phyloP scores from a whole-genome alignment of 2,113 vertebrate genomes.

The Bubo scandiacus region DNA sequence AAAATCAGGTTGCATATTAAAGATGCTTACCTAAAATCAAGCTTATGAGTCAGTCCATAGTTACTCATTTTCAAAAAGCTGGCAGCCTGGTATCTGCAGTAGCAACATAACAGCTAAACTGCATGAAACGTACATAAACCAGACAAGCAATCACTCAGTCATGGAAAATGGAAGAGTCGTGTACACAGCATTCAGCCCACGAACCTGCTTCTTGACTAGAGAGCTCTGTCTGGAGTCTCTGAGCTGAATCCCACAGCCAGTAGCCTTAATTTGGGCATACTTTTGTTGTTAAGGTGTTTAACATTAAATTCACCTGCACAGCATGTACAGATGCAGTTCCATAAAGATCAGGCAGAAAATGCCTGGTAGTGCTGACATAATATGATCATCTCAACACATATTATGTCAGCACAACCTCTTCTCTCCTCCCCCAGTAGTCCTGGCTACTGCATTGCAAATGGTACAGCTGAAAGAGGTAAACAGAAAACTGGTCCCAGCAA shows the following conservation, averaged over 20 bases:
- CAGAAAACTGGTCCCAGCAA: neutral
- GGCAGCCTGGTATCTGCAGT: neutral
- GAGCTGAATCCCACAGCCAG: neutral
- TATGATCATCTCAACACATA: neutral
- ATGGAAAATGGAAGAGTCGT: neutral
- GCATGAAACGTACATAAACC: neutral
- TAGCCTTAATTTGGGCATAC: neutral
- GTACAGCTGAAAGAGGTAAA: neutral
- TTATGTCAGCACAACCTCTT: neutral
- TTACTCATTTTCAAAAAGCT: neutral
- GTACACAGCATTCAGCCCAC: neutral
- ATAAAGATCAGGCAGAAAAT: neutral
- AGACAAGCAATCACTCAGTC: neutral
- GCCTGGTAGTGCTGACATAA: neutral
- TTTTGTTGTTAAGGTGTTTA: neutral
- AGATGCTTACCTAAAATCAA: conserved; percentile 9
- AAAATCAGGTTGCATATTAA: neutral
- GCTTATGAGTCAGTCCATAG: neutral
- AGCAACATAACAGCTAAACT: neutral
- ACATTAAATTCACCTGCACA: neutral
- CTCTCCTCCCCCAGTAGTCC: neutral
- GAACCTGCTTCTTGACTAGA: neutral
- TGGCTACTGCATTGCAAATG: neutral
- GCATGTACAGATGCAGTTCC: neutral
- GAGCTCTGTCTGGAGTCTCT: neutral